Percentiles rank a stretch among this genome's conserved stretches.
These are phyloP conservation scores for Caenorhabditis virilis DNA, from an alignment of 2,888 invertebrate species.

Conservation along the genomic window DNA sequence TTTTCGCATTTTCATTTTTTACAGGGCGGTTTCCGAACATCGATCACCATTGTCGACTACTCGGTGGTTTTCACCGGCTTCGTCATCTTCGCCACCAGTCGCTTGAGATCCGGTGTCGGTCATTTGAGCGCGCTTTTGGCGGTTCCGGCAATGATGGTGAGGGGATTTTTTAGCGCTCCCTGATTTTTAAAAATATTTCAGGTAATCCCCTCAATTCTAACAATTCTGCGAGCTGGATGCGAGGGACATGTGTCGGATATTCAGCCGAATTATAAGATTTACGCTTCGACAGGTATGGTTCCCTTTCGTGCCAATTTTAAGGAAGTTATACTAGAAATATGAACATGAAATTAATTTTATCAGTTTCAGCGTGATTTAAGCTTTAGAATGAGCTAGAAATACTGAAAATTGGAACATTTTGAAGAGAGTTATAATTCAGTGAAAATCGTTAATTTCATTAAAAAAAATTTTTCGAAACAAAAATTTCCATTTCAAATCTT, in stretches of 20 bases:
- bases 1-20: not conserved
- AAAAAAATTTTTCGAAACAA: too few relatives aligned
- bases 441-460: too few relatives aligned
- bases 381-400: too few relatives aligned
- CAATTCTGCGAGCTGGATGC: constrained; percentile 46
- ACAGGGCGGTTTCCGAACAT: constrained; percentile 49
- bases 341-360: too few relatives aligned
- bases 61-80: constrained; percentile 52
- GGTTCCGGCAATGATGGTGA: constrained; percentile 40
- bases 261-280: constrained; percentile 48
- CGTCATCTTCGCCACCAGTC: constrained; percentile 43
- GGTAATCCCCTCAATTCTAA: constrained; percentile 44
- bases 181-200: too few relatives aligned
- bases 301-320: too few relatives aligned
- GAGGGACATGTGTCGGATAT: constrained; percentile 47
- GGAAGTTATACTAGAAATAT: too few relatives aligned
- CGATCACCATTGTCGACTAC: constrained; percentile 49
- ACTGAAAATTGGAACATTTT: too few relatives aligned
- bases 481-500: too few relatives aligned
- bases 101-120: constrained; percentile 37
- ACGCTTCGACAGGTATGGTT: constrained; percentile 39
- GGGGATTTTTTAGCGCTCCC: too few relatives aligned
- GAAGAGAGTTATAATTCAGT: too few relatives aligned
- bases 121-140: constrained; percentile 39
- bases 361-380: too few relatives aligned